These are phyloP conservation scores for Atta colombica DNA, from an alignment of 1,140 invertebrate genomes.

Conservation along the genomic window DNA sequence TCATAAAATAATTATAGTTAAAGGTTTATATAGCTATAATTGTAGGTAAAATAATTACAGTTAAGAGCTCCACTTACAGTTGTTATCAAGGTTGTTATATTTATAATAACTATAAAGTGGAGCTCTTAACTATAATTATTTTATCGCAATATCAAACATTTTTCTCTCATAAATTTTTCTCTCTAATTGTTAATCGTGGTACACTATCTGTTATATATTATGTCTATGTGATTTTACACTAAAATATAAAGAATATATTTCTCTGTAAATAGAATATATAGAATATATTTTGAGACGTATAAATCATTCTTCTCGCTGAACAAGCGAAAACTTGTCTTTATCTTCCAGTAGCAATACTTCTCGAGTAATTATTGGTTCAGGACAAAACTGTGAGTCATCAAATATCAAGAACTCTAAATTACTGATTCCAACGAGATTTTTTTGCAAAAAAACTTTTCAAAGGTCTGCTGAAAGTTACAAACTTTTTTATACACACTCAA, in stretches of 20 bases:
- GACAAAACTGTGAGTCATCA: conserved; percentile 8
- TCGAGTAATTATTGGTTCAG: conserved; percentile 21
- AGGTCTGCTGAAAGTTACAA: background rate
- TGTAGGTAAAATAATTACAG: too few species aligned
- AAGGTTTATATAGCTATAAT: too few species aligned
- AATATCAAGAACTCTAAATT: conserved; percentile 14
- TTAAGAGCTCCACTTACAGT: too few species aligned
- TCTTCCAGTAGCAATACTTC: background rate
- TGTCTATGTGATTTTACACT: background rate
- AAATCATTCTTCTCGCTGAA: background rate
- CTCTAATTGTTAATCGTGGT: background rate
- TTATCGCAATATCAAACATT: too few species aligned
- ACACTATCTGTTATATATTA: background rate
- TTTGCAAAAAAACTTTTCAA: background rate
- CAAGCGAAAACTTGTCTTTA: background rate
- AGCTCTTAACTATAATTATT: too few species aligned
- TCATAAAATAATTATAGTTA: too few species aligned
- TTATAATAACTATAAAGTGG: too few species aligned
- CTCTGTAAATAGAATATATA: too few species aligned
- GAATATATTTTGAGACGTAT: background rate
- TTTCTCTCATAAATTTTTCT: too few species aligned
- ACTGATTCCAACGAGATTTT: background rate
- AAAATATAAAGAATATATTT: background rate
- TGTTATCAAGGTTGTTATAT: too few species aligned
- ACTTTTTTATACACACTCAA: background rate